Evolutionary conservation across 53 echinoderm and acorn worm genomes (phyloP).

Genomic region (Pentamera pediparva): DNA sequence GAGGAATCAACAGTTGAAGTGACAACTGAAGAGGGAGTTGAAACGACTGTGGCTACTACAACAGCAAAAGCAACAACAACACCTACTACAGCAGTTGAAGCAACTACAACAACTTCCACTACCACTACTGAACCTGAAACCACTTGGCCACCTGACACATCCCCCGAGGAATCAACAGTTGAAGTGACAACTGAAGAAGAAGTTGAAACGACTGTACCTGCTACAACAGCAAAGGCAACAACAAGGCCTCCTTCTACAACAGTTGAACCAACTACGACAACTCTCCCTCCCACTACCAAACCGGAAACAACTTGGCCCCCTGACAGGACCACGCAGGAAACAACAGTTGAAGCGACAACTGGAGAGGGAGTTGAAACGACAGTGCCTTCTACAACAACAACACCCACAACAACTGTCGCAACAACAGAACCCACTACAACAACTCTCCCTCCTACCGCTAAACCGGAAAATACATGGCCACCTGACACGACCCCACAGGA

Average conservation of each 20-base stretch:
- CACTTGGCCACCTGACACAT: not conserved
- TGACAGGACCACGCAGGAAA: not conserved
- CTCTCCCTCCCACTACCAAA: not conserved
- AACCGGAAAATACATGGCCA: not conserved
- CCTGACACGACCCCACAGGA: not conserved
- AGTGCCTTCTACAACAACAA: not conserved
- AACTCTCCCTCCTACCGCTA: not conserved
- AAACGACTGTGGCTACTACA: not conserved
- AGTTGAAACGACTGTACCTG: not conserved
- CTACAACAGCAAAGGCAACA: not conserved
- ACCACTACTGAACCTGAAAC: not conserved
- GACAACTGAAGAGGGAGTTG: too few relatives aligned
- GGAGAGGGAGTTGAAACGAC: not conserved
- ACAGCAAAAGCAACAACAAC: not conserved
- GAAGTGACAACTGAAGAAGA: not conserved
- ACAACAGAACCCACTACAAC: not conserved
- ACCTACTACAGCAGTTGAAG: not conserved
- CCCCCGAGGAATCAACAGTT: not conserved
- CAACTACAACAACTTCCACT: not conserved
- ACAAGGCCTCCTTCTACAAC: not conserved
- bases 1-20: too few relatives aligned
- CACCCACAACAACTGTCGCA: not conserved
- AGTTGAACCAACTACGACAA: not conserved
- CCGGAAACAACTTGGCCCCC: not conserved
- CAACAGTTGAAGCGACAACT: not conserved